phyloP scores from a whole-genome alignment of 2,888 invertebrate genomes.

The Drosophila multiciliata region DNA sequence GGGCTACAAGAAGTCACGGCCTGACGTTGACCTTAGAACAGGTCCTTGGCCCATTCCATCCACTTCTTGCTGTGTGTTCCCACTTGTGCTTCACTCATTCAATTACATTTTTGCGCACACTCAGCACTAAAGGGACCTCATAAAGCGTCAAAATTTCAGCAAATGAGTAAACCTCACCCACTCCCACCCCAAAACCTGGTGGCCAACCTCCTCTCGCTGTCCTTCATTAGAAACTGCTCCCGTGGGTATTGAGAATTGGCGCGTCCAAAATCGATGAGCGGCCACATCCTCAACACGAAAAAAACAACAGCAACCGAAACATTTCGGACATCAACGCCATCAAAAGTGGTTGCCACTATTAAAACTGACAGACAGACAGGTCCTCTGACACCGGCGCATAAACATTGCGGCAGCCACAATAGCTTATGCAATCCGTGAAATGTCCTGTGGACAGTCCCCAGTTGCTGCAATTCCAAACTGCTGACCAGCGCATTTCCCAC shows the following conservation, averaged over 20 bases:
- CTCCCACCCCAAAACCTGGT: not conserved
- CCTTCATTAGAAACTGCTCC: constrained; percentile 76
- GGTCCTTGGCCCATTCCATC: constrained; percentile 5
- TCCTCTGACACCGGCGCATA: constrained; percentile 44
- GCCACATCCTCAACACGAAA: constrained; percentile 25
- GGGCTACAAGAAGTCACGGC: constrained; percentile 50
- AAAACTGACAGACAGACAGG: constrained; percentile 62
- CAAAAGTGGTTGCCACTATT: constrained; percentile 75
- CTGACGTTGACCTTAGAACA: constrained; percentile 47
- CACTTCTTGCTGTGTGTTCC: not conserved
- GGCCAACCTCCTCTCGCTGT: constrained; percentile 36
- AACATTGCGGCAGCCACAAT: constrained; percentile 69
- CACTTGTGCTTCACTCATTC: constrained; percentile 61
- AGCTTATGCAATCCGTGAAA: constrained; percentile 46
- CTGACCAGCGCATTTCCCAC: constrained; percentile 67
- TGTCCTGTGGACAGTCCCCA: constrained; percentile 26
- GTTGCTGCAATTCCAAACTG: constrained; percentile 41
- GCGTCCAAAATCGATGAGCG: constrained; percentile 62
- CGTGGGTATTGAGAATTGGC: constrained; percentile 62
- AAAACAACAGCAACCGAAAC: constrained; percentile 7
- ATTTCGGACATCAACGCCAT: constrained; percentile 58
- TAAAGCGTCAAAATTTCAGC: constrained; percentile 78
- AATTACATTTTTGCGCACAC: constrained; percentile 81
- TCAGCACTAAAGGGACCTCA: constrained; percentile 81
- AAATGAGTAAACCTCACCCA: constrained; percentile 62